phyloP scores from a whole-genome alignment of 2,113 vertebrate genomes.

The Ramphastos sulfuratus region DNA sequence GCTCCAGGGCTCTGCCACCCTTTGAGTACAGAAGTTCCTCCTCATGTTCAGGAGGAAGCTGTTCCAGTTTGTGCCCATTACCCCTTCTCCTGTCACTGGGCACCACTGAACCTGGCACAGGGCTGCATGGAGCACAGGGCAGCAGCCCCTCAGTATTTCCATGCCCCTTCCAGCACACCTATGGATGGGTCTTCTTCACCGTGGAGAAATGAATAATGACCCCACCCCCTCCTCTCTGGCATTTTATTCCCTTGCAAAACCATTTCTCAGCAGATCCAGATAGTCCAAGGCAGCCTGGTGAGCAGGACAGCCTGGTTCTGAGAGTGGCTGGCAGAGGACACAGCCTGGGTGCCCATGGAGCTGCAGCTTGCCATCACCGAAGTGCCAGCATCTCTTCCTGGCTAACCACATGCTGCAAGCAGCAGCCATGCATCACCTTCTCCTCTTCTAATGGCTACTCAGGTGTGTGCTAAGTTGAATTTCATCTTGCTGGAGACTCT shows the following conservation, averaged over 20 bases:
- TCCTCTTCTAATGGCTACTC: constrained; percentile 18
- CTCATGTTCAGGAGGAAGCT: too few species aligned
- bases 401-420: neutral
- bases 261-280: constrained; percentile 11
- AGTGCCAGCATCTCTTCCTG: neutral
- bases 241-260: neutral
- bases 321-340: neutral
- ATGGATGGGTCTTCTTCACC: neutral
- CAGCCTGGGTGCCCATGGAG: neutral
- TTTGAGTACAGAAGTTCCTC: too few species aligned
- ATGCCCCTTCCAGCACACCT: neutral
- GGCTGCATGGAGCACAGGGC: neutral
- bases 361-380: constrained; percentile 9
- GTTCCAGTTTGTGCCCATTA: too few species aligned
- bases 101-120: too few species aligned
- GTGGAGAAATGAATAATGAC: neutral
- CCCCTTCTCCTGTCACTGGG: too few species aligned
- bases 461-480: constrained; percentile 22
- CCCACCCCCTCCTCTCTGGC: neutral
- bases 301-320: neutral
- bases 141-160: neutral
- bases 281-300: constrained; percentile 5
- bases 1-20: too few species aligned
- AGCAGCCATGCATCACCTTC: constrained; percentile 16
- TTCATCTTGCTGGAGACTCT: constrained; percentile 53